These are phyloP conservation scores for Centropus unirufus DNA, from an alignment of 2,113 vertebrate genomes.

Conservation along the genomic window DNA sequence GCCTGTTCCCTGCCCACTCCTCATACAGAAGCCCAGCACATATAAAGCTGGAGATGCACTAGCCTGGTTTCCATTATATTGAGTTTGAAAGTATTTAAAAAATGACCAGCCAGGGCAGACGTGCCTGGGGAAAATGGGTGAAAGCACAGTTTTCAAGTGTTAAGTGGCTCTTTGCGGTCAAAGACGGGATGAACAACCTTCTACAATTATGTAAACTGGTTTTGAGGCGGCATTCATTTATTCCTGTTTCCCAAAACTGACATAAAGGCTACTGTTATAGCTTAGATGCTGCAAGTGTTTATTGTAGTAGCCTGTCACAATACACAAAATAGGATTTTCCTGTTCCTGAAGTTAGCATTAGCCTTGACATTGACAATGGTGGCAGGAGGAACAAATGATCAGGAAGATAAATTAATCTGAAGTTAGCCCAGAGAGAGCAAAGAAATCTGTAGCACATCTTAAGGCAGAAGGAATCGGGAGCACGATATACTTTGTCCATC, in stretches of 20 bases:
- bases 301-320: not conserved
- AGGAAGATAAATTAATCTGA: not conserved
- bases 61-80: not conserved
- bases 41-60: not conserved
- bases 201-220: not conserved
- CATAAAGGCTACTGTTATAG: not conserved
- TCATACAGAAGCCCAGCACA: not conserved
- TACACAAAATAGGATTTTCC: not conserved
- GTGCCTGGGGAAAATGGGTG: not conserved
- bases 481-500: not conserved
- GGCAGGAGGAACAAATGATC: not conserved
- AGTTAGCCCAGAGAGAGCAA: not conserved
- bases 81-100: not conserved
- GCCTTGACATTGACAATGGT: not conserved
- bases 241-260: not conserved
- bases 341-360: not conserved
- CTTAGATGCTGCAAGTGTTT: not conserved
- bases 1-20: not conserved
- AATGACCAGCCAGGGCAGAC: not conserved
- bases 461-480: not conserved
- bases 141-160: not conserved
- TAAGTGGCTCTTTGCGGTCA: not conserved
- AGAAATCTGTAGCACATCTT: not conserved
- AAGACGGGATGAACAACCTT: not conserved
- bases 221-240: not conserved